Evolutionary conservation across 2,888 invertebrate species (phyloP).

Genomic region (Rhagophthalmus giganteus): DNA sequence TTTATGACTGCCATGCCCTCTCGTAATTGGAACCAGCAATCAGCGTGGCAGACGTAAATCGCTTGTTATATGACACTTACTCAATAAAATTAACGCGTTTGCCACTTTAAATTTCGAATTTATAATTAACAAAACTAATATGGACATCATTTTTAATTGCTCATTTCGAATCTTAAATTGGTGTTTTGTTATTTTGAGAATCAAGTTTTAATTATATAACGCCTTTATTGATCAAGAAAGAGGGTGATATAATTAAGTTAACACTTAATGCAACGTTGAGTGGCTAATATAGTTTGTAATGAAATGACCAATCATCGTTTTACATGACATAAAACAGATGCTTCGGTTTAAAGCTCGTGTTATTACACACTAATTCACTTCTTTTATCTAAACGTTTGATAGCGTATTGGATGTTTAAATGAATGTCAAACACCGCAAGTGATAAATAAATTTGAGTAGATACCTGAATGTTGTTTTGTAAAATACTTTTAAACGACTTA

Average conservation of each 20-base stretch:
- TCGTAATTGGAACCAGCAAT: slow-evolving; percentile 37
- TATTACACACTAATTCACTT: slow-evolving; percentile 1
- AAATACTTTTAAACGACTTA: too few species aligned
- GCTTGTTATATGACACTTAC: slow-evolving; percentile 29
- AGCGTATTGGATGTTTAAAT: too few species aligned
- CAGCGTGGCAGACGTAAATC: slow-evolving; percentile 34
- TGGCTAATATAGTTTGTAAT: slow-evolving; percentile 17
- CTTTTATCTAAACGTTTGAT: neutral
- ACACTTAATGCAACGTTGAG: slow-evolving; percentile 19
- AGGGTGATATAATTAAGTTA: slow-evolving; percentile 20
- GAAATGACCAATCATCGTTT: slow-evolving; percentile 29
- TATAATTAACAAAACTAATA: too few species aligned
- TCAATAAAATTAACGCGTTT: slow-evolving; percentile 10
- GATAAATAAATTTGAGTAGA: too few species aligned
- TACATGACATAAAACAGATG: slow-evolving; percentile 20
- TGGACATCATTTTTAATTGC: too few species aligned
- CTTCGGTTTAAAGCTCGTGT: slow-evolving; percentile 7
- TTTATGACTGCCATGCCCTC: slow-evolving; percentile 37
- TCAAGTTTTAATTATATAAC: slow-evolving; percentile 3
- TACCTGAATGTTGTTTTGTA: too few species aligned
- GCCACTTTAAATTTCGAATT: slow-evolving; percentile 15
- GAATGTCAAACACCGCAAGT: too few species aligned
- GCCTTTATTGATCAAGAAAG: slow-evolving; percentile 1
- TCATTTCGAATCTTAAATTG: slow-evolving; percentile 17
- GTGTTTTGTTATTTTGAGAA: too few species aligned